Evolutionary conservation across 1,140 invertebrate genomes (phyloP).

Genomic region (Cotesia vestalis): DNA sequence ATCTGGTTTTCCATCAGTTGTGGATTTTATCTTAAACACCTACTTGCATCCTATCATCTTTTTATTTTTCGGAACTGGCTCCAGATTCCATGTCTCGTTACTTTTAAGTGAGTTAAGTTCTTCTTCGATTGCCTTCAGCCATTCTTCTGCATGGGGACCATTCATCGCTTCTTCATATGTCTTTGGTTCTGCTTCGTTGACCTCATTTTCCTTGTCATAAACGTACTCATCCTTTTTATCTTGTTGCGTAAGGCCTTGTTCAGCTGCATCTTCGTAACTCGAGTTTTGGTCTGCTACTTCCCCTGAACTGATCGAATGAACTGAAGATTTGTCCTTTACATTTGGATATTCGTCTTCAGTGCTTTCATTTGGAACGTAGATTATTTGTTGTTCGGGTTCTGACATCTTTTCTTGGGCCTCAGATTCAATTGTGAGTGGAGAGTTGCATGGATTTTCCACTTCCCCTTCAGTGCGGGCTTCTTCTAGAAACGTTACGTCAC

Average conservation of each 20-base stretch:
- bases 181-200: not conserved
- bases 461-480: not conserved
- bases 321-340: too few species aligned
- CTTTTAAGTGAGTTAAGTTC: not conserved
- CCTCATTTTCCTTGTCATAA: not conserved
- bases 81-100: not conserved
- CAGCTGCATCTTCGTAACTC: too few species aligned
- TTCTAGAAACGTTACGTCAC: slow-evolving; percentile 28
- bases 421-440: not conserved
- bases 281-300: too few species aligned
- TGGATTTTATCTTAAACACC: not conserved
- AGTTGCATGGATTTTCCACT: not conserved
- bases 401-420: not conserved
- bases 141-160: not conserved
- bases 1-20: not conserved
- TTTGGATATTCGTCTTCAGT: too few species aligned
- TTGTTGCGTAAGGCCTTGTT: not conserved
- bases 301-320: too few species aligned
- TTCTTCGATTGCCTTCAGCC: not conserved
- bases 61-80: not conserved
- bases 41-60: not conserved
- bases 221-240: not conserved
- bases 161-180: not conserved
- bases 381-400: not conserved
- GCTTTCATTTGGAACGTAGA: not conserved